Percentiles rank a stretch among this genome's conserved stretches.
Evolutionary conservation across 2,113 vertebrate species (phyloP).

Genomic region (Aptenodytes forsteri): DNA sequence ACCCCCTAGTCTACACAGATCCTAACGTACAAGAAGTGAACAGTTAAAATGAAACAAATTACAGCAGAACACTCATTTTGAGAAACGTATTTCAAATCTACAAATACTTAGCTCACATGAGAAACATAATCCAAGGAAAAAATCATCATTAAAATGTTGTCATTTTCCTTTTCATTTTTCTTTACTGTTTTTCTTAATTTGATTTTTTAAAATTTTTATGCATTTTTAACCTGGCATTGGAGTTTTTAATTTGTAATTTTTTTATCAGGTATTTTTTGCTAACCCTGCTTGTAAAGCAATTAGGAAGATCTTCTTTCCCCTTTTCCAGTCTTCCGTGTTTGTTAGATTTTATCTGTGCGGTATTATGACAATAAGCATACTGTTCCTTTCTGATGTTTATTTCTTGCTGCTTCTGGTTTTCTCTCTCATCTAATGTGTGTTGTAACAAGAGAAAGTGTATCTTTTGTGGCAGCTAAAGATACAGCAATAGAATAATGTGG

Average conservation of each 20-base stretch:
- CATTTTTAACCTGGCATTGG: neutral
- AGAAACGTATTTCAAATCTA: neutral
- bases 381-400: constrained; percentile 36
- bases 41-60: neutral
- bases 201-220: neutral
- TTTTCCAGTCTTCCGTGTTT: neutral
- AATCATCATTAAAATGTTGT: neutral
- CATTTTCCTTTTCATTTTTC: neutral
- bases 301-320: neutral
- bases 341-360: constrained; percentile 25
- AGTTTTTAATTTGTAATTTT: neutral
- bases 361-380: neutral
- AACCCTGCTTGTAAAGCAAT: neutral
- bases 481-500: neutral
- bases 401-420: constrained; percentile 21
- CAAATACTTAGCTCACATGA: neutral
- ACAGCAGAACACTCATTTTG: neutral
- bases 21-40: neutral
- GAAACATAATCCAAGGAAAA: neutral
- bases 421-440: neutral
- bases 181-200: neutral
- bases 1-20: neutral
- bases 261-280: neutral
- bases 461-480: constrained; percentile 26
- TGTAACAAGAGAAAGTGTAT: constrained; percentile 10